A percentile compares a stretch with the other conserved stretches of the same genome.
Conservation (phyloP, 2,888 invertebrate genomes). For the Spodoptera exigua region DNA sequence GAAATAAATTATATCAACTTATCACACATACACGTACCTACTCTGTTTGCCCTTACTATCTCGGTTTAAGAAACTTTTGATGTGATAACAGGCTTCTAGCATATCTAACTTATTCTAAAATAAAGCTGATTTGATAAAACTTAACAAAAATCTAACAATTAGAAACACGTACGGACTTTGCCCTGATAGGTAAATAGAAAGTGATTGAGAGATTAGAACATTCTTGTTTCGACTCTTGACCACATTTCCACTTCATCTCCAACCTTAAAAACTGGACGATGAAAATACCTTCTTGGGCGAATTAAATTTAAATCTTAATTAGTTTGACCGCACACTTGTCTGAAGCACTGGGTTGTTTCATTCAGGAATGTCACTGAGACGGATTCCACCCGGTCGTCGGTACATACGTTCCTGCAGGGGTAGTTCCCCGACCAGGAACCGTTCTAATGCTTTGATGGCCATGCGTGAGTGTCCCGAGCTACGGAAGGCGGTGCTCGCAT, state of each 20-base stretch:
- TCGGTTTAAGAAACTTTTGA: slow-evolving; percentile 40
- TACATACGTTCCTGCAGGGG: slow-evolving; percentile 93
- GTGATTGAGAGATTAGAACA: slow-evolving; percentile 3
- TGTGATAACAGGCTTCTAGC: slow-evolving; percentile 15
- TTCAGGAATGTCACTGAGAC: slow-evolving; percentile 89
- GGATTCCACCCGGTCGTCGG: slow-evolving; percentile 90
- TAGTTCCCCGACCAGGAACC: slow-evolving; percentile 93
- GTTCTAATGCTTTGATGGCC: slow-evolving; percentile 91
- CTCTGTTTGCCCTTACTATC: slow-evolving; percentile 16
- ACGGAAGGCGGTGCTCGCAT: slow-evolving; percentile 95
- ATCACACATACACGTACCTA: slow-evolving; percentile 22
- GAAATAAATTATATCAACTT: slow-evolving; percentile 40
- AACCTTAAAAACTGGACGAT: not conserved
- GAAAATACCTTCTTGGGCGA: slow-evolving; percentile 4
- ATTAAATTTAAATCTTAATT: slow-evolving; percentile 10
- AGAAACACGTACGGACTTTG: slow-evolving; percentile 3
- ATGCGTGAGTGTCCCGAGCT: slow-evolving; percentile 93
- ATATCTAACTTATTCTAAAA: slow-evolving; percentile 12
- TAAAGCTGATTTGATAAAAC: slow-evolving; percentile 35
- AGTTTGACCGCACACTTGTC: slow-evolving; percentile 23
- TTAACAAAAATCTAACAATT: slow-evolving; percentile 11
- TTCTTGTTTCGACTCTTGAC: not conserved
- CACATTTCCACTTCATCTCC: slow-evolving; percentile 9
- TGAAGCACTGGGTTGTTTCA: slow-evolving; percentile 58
- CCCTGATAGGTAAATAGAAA: not conserved